These are phyloP conservation scores for Fragum sueziense DNA, from an alignment of 2,888 invertebrate species.

Conservation along the genomic window DNA sequence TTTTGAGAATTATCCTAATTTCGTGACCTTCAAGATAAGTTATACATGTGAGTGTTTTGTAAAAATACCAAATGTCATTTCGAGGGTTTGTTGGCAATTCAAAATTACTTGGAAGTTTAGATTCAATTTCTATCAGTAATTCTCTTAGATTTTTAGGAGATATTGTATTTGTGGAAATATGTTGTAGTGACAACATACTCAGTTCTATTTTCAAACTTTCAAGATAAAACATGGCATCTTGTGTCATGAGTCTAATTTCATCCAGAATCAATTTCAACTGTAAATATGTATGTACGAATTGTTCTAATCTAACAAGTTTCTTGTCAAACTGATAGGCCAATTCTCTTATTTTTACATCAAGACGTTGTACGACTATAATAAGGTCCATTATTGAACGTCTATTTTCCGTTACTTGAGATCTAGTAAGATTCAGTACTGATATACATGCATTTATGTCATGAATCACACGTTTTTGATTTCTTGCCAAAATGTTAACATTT, in stretches of 20 bases:
- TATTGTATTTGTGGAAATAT: constrained; percentile 27
- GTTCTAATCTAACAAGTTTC: neutral
- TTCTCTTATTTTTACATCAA: constrained; percentile 2
- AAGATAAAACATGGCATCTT: neutral
- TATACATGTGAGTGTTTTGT: constrained; percentile 14
- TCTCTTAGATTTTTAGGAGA: constrained; percentile 21
- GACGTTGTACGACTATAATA: constrained; percentile 1
- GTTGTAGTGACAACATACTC: constrained; percentile 3
- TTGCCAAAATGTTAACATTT: constrained; percentile 1
- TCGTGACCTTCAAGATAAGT: constrained; percentile 18
- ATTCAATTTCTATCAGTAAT: constrained; percentile 16
- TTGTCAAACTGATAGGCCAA: neutral
- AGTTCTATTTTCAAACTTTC: constrained; percentile 26
- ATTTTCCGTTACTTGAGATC: constrained; percentile 27
- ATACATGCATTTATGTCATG: constrained; percentile 32
- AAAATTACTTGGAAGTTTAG: constrained; percentile 10
- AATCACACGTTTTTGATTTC: constrained; percentile 34
- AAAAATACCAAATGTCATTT: constrained; percentile 38
- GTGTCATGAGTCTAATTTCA: constrained; percentile 12
- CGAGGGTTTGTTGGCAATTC: constrained; percentile 25
- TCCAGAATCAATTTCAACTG: constrained; percentile 27
- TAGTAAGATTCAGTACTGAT: constrained; percentile 29
- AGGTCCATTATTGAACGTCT: constrained; percentile 24
- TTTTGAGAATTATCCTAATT: constrained; percentile 22
- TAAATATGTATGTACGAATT: constrained; percentile 24